A percentile compares a stretch with the other conserved stretches of the same genome.
These are phyloP conservation scores for Napeogenes inachia DNA, from an alignment of 2,888 invertebrate genomes.

Conservation along the genomic window DNA sequence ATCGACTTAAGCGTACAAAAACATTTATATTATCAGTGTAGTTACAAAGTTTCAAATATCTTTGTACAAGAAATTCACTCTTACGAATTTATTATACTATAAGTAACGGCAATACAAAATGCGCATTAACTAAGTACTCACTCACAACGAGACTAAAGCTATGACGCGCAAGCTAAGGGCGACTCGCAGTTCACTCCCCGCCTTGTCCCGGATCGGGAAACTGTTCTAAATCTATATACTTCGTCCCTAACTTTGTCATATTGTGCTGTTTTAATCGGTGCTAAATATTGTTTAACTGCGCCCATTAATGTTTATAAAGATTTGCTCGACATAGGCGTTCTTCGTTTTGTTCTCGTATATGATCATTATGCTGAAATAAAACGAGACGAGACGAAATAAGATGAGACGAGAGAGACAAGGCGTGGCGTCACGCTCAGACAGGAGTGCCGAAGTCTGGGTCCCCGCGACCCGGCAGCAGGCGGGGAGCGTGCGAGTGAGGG, in stretches of 20 bases:
- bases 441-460: background rate
- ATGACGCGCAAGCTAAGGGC: background rate
- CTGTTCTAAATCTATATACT: background rate
- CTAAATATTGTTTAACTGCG: background rate
- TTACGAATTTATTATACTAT: background rate
- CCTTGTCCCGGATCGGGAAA: too few relatives aligned
- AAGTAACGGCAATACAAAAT: constrained; percentile 2
- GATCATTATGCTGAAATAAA: background rate
- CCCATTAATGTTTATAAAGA: background rate
- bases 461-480: constrained; percentile 5
- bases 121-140: constrained; percentile 1
- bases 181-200: background rate
- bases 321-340: too few relatives aligned
- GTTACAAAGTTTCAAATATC: constrained; percentile 1
- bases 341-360: too few relatives aligned
- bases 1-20: constrained; percentile 3
- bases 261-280: constrained; percentile 4
- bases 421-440: background rate
- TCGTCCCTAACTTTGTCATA: background rate
- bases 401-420: constrained; percentile 1
- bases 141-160: constrained; percentile 1
- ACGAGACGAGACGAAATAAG: background rate
- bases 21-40: background rate
- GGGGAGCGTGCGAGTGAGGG: constrained; percentile 47
- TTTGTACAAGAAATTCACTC: background rate